Evolutionary conservation across 2,888 invertebrate species (phyloP).

Genomic region (Stenolophus ochropezus): DNA sequence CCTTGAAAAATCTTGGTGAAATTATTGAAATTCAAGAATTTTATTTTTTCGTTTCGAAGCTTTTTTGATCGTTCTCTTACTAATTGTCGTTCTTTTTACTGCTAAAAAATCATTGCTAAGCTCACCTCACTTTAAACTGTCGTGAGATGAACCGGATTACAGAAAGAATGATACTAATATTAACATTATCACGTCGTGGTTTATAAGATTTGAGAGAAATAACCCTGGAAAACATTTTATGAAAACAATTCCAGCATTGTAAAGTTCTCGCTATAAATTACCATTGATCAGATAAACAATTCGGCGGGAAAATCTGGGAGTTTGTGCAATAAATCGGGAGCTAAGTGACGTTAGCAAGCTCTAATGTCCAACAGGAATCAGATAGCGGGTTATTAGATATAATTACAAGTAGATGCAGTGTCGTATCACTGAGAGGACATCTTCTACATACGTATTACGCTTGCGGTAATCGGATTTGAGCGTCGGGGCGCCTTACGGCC

Average conservation of each 20-base stretch:
- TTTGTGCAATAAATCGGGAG: conserved; percentile 33
- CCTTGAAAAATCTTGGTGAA: no score
- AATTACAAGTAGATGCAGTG: conserved; percentile 43
- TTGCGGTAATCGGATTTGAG: conserved; percentile 37
- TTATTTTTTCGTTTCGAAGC: no score
- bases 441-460: conserved; percentile 48
- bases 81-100: no score
- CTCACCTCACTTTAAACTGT: no score
- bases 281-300: conserved; percentile 39
- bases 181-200: no score
- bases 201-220: no score
- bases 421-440: conserved; percentile 40
- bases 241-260: background rate
- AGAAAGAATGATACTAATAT: no score
- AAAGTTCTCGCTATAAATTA: conserved; percentile 23
- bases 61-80: no score
- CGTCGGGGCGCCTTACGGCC: background rate
- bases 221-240: background rate
- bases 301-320: conserved; percentile 22
- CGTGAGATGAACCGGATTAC: no score
- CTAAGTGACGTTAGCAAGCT: conserved; percentile 44
- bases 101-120: no score
- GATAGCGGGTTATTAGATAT: conserved; percentile 40
- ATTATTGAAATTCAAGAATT: no score
- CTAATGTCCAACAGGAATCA: conserved; percentile 26